Base-by-base conservation (phyloP, 2,113 vertebrate species). In the Tragelaphus buxtoni region DNA sequence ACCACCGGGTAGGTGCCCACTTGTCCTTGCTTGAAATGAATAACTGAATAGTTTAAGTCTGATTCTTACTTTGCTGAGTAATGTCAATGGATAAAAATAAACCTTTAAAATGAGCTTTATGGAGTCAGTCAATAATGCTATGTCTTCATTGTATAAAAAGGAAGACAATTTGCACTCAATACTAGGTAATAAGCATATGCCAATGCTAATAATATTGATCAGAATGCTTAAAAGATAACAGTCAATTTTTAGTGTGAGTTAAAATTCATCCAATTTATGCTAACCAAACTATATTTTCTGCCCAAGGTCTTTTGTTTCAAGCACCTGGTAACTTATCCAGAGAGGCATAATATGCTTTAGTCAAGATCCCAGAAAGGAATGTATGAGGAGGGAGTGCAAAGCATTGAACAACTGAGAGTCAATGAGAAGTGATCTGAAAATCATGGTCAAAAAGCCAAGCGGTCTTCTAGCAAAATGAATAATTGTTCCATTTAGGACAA, bases 111-210 rank as follows among this genome's bases (percentile, higher is more conserved):
- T 8, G 16, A 91, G 79, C 49, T 91, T 51, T 86, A 72, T 30
- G 92, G 69, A 69, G 69, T n/a, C 65, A 88, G 77, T 97, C 92
- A 82, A 91, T 96, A 18, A 47, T 93, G 77, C 88, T 39, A 47
- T 91, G 51, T 53, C 3, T 69, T 95, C 89, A 88, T 88, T 91
- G 80, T 96, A 51, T 45, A 76, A 30, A 76, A 96, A 97, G 42
- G 12, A 97, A 96, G 45, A 94, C 93, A 49, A 92, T 97, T 74
- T 94, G 24, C 53, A 84, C 55, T 90, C 20, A 88, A 10, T 93
- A 53, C 42, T 4, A 4, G 55, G 72, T 45, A 95, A 94, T 88
- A 87, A 55, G 39, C 32, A 30, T 53, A 85, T 91, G 72, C 8
- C 95, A 96, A 77, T 92, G 39, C 47, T 95, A 95, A 80, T 77